Evolutionary conservation across 2,888 invertebrate species (phyloP).

Genomic region (Octodonta nipae): DNA sequence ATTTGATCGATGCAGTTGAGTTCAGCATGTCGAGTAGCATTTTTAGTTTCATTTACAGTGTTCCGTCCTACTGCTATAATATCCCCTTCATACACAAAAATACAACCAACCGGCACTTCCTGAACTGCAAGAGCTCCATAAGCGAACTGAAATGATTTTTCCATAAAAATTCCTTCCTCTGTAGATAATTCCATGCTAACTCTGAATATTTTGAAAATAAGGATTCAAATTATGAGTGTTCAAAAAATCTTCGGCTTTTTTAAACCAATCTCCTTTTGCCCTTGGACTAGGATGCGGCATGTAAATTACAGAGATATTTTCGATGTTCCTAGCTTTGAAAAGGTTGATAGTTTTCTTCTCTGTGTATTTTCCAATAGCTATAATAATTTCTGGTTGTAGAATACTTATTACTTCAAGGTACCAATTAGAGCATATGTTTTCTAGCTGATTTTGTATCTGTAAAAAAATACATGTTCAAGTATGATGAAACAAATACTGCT

Average conservation of each 20-base stretch:
- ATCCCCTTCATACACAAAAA: constrained; percentile 59
- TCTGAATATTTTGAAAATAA: constrained; percentile 33
- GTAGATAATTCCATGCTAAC: constrained; percentile 6
- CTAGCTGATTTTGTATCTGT: constrained; percentile 30
- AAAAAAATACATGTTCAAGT: no score
- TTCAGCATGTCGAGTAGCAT: constrained; percentile 94
- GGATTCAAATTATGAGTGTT: constrained; percentile 46
- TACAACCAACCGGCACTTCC: constrained; percentile 96
- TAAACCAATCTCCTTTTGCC: constrained; percentile 65
- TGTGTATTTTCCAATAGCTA: constrained; percentile 73
- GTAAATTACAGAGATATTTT: constrained; percentile 39
- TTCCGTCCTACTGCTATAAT: constrained; percentile 77
- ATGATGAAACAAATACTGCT: no score
- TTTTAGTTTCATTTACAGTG: constrained; percentile 79
- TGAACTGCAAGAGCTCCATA: constrained; percentile 60
- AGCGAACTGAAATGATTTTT: constrained; percentile 61
- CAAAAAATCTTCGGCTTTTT: constrained; percentile 50
- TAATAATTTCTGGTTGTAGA: constrained; percentile 55
- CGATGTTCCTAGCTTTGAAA: constrained; percentile 28
- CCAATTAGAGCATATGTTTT: constrained; percentile 51
- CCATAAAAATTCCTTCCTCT: constrained; percentile 48
- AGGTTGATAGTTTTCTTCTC: constrained; percentile 48
- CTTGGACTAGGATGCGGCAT: constrained; percentile 75
- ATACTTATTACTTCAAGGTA: constrained; percentile 55
- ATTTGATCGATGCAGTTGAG: constrained; percentile 83